phyloP scores from a whole-genome alignment of 1,140 invertebrate genomes.

The Saxidomus purpurata region DNA sequence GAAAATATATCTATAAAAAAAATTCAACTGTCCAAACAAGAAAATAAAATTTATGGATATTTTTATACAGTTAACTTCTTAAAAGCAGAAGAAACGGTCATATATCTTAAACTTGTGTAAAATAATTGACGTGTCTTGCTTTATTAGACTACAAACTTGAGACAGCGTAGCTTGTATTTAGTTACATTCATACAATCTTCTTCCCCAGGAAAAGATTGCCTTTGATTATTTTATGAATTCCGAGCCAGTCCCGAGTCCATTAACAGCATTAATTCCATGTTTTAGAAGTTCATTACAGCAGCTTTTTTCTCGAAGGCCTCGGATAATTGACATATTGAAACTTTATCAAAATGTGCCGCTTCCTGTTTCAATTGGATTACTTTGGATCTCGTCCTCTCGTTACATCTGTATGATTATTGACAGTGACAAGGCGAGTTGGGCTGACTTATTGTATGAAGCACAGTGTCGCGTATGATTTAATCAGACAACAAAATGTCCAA shows the following conservation, averaged over 20 bases:
- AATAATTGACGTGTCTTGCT: not conserved
- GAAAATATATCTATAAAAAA: too few relatives aligned
- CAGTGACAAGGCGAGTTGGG: not conserved
- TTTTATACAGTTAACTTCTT: too few relatives aligned
- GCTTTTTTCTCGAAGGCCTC: constrained; percentile 18
- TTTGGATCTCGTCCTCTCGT: constrained; percentile 3
- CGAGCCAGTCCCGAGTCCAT: constrained; percentile 5
- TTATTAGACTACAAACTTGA: not conserved
- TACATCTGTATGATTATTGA: constrained; percentile 28
- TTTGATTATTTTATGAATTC: constrained; percentile 23
- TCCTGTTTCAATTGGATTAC: constrained; percentile 47
- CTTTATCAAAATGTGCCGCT: constrained; percentile 45
- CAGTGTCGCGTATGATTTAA: constrained; percentile 32
- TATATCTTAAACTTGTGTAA: not conserved
- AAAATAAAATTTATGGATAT: too few relatives aligned
- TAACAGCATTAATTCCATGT: constrained; percentile 35
- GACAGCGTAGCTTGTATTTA: not conserved
- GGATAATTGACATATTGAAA: constrained; percentile 44
- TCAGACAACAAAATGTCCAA: constrained; percentile 37
- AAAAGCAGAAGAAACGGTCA: not conserved
- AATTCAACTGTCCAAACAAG: too few relatives aligned
- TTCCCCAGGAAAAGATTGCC: not conserved
- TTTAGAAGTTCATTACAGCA: constrained; percentile 23
- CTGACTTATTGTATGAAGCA: not conserved
- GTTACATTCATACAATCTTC: not conserved